These are phyloP conservation scores for Hydractinia echinata DNA, from an alignment of 30 jellyfish, hydroid and myxozoan species.

Conservation along the genomic window DNA sequence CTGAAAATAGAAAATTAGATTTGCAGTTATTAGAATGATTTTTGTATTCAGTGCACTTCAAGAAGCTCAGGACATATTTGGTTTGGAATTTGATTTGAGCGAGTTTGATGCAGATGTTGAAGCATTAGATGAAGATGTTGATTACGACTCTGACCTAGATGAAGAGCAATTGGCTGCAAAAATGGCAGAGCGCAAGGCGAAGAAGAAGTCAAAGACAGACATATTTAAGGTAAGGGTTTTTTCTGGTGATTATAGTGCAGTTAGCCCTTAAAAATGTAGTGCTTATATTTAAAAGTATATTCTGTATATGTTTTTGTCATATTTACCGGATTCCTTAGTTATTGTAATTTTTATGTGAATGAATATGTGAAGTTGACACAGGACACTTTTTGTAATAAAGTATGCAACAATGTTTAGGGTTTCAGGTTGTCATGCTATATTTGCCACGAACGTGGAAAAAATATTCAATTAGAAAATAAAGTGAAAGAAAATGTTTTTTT, in stretches of 20 bases:
- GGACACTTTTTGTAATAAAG: too few species aligned
- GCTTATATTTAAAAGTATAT: not conserved
- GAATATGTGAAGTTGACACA: too few species aligned
- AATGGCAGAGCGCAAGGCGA: conserved; percentile 35
- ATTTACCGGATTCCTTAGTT: not conserved
- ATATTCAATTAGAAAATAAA: not conserved
- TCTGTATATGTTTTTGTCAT: too few species aligned
- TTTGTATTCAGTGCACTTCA: conserved; percentile 72
- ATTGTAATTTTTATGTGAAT: not conserved
- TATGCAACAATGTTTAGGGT: too few species aligned
- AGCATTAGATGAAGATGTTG: conserved; percentile 52
- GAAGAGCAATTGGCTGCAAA: conserved; percentile 51
- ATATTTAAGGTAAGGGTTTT: conserved; percentile 54
- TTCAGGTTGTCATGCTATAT: too few species aligned
- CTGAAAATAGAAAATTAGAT: too few species aligned
- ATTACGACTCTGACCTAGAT: conserved; percentile 64
- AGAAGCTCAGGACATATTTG: conserved; percentile 98
- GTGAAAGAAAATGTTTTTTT: not conserved
- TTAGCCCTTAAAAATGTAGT: not conserved
- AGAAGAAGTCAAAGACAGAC: conserved; percentile 64
- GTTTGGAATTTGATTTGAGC: conserved; percentile 93
- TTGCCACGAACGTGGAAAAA: too few species aligned
- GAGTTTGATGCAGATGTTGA: conserved; percentile 87
- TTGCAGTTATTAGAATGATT: not conserved
- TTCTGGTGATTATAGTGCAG: not conserved